Evolutionary conservation across 2,797 vertebrate genomes (phyloP), one percentile per base, ranked within the genome.

Genomic region (Alosa sapidissima): DNA sequence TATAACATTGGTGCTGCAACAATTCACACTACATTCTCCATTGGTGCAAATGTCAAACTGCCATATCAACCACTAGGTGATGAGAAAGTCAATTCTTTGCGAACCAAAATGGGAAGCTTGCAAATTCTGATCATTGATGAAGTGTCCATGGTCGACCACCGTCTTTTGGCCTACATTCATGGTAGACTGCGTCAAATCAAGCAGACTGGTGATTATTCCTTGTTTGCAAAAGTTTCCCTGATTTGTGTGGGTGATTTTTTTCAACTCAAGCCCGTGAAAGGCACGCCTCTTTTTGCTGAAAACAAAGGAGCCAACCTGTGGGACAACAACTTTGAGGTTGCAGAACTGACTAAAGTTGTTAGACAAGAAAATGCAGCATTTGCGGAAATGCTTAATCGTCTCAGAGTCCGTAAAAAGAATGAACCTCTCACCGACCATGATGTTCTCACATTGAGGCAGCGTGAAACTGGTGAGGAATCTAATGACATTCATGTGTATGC

Each of bases 321-420:
- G 86, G 41, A 87, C 7, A 75, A 82, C 24, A 9, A 88, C 41
- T 86, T 87, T 85, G 49, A 72, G 68, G 9, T 85, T 28, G 55
- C 72, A 28, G 62, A 87, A 5, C 48, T 87, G 21, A 83, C 54
- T 1, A 21, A 82, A 62, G 36, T 89, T 24, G 78, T 87, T 4
- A 49, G 83, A n/a, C 88, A 89, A 72, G 45, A 89, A 82, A 21
- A 89, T 55, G 0, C n/a, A 19, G 6, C 10, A 1, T 88, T 87
- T 85, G 87, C 86, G 10, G 21, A 88, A 45, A 81, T 81, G 5
- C 55, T 88, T 2, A 87, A 85, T 83, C 10, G 68, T 0, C 36
- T 88, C 1, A 85, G 84, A 28, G 36, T 36, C 13, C 52, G 8
- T 1, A 68, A 75, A 45, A 88, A 84, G 78, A 7, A 13, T 5